These are phyloP conservation scores for Myotis davidii DNA, from an alignment of 2,113 vertebrate genomes.

Conservation along the genomic window DNA sequence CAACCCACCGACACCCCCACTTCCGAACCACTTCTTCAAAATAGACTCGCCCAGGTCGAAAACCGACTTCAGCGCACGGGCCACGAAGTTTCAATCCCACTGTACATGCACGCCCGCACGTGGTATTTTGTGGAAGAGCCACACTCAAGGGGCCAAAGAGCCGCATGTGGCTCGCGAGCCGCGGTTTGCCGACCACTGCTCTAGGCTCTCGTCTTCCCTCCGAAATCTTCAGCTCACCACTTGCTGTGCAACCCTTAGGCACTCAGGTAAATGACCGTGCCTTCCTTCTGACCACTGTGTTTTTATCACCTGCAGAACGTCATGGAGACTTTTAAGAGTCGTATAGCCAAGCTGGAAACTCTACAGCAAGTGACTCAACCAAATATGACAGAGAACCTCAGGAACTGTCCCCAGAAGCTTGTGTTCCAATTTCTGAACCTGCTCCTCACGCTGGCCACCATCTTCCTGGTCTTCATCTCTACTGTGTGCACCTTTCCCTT, in stretches of 20 bases:
- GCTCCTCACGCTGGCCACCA: slow-evolving; percentile 38
- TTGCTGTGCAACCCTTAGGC: not conserved
- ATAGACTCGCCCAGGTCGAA: too few species aligned
- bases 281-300: not conserved
- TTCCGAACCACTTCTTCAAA: too few species aligned
- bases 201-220: not conserved
- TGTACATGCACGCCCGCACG: too few species aligned
- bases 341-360: slow-evolving; percentile 49
- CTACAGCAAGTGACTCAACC: slow-evolving; percentile 59
- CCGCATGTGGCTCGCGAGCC: too few species aligned
- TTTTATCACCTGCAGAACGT: slow-evolving; percentile 66
- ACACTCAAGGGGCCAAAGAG: too few species aligned
- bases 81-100: too few species aligned
- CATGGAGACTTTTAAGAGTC: slow-evolving; percentile 64
- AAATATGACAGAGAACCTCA: not conserved
- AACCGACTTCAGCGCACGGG: too few species aligned
- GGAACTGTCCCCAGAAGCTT: not conserved
- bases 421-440: slow-evolving; percentile 11
- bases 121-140: too few species aligned
- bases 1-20: too few species aligned
- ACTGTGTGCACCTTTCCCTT: not conserved
- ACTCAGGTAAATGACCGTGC: not conserved
- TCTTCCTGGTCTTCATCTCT: slow-evolving; percentile 35
- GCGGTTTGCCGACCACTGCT: not conserved
- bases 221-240: not conserved